Percentiles rank a stretch among this genome's conserved stretches.
phyloP scores from a whole-genome alignment of 2,797 vertebrate species.

The Trachurus trachurus region DNA sequence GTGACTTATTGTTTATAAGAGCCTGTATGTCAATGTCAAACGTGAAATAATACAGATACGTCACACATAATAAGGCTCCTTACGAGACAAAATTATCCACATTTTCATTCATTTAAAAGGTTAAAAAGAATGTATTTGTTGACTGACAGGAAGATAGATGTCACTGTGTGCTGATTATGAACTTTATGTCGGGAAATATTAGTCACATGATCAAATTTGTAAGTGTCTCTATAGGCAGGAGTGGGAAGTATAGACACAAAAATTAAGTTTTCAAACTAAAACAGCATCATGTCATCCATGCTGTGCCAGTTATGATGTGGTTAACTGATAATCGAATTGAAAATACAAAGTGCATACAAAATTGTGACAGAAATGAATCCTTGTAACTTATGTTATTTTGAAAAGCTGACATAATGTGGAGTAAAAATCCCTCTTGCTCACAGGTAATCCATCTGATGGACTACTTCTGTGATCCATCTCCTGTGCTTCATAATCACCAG shows the following conservation, averaged over 20 bases:
- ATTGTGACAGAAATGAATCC: not conserved
- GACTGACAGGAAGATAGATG: not conserved
- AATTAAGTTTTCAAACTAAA: not conserved
- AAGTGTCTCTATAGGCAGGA: not conserved
- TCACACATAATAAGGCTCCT: not conserved
- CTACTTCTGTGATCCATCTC: not conserved
- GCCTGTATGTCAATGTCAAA: constrained; percentile 2
- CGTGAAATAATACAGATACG: not conserved
- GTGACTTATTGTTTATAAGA: not conserved
- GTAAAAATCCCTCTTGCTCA: not conserved
- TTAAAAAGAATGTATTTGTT: too few relatives aligned
- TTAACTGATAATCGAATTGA: not conserved
- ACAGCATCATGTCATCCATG: not conserved
- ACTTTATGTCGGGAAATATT: not conserved
- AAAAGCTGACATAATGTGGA: not conserved
- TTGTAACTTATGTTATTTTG: not conserved
- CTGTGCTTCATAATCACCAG: not conserved
- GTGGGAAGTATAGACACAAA: not conserved
- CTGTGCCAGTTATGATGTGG: not conserved
- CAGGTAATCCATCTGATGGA: not conserved
- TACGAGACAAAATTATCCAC: not conserved
- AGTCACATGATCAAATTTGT: not conserved
- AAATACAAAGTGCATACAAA: not conserved
- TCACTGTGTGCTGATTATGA: not conserved
- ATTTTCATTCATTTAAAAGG: not conserved